Conservation (phyloP, 2,113 vertebrate genomes). For the Nettapus auritus region DNA sequence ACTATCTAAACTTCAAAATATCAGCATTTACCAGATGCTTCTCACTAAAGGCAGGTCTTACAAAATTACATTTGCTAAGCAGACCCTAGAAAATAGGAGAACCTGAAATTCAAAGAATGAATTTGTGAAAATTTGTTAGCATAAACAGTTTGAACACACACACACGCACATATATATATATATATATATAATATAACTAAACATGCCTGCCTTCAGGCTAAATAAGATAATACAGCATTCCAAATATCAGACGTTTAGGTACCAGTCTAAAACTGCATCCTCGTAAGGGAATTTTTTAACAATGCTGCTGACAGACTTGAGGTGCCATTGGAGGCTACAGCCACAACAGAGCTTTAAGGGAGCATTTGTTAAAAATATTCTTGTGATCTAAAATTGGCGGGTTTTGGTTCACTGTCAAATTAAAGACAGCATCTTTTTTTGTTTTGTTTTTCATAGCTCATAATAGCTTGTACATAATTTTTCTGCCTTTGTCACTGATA, state of each 20-base stretch:
- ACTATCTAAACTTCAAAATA: conserved; percentile 2
- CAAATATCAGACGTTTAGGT: background rate
- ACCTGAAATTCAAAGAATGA: background rate
- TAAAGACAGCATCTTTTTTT: background rate
- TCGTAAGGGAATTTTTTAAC: background rate
- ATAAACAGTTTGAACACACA: background rate
- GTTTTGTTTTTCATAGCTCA: background rate
- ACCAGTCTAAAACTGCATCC: conserved; percentile 1
- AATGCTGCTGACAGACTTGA: background rate
- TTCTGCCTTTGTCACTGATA: background rate
- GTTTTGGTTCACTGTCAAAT: background rate
- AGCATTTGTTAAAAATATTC: background rate
- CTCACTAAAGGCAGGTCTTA: background rate
- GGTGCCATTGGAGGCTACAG: background rate
- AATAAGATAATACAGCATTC: background rate
- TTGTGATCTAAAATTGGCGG: background rate
- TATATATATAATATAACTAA: too few relatives aligned
- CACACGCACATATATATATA: too few relatives aligned
- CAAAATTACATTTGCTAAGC: conserved; percentile 5
- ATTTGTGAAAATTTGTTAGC: background rate
- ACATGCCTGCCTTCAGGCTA: background rate
- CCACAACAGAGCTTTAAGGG: background rate
- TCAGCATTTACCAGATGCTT: background rate
- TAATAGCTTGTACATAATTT: conserved; percentile 33
- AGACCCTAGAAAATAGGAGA: background rate